Evolutionary conservation across 2,797 vertebrate genomes (phyloP).

Genomic region (Sebastes hubbsi): DNA sequence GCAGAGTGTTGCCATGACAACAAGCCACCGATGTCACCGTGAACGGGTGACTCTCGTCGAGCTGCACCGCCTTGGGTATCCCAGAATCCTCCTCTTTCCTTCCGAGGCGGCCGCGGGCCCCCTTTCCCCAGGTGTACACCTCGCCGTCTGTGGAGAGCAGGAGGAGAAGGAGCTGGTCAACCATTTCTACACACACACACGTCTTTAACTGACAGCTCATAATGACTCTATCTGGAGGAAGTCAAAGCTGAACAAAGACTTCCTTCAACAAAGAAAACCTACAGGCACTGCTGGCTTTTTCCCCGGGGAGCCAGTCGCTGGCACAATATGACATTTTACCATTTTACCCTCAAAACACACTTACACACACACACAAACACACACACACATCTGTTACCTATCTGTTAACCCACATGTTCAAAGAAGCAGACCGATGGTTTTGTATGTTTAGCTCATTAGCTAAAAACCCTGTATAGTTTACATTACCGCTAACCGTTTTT

Average conservation of each 20-base stretch:
- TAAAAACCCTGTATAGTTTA: conserved; percentile 2
- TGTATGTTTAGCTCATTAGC: conserved; percentile 27
- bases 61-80: conserved; percentile 88
- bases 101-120: conserved; percentile 94
- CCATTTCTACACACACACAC: conserved; percentile 25
- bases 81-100: conserved; percentile 93
- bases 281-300: conserved; percentile 47
- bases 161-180: conserved; percentile 22
- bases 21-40: conserved; percentile 94
- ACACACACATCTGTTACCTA: conserved; percentile 35
- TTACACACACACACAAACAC: background rate
- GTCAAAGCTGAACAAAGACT: conserved; percentile 66
- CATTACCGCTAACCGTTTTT: background rate
- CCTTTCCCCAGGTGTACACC: conserved; percentile 98
- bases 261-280: conserved; percentile 60
- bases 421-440: background rate
- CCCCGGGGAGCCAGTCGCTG: conserved; percentile 50
- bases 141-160: conserved; percentile 86
- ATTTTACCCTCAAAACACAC: conserved; percentile 31
- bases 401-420: conserved; percentile 27
- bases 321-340: conserved; percentile 53
- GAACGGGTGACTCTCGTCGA: conserved; percentile 92
- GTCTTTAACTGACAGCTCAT: conserved; percentile 53
- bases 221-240: conserved; percentile 53
- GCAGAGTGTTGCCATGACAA: conserved; percentile 97